These are phyloP conservation scores for Thryonomys swinderianus DNA, from an alignment of 2,113 vertebrate species.

Conservation along the genomic window DNA sequence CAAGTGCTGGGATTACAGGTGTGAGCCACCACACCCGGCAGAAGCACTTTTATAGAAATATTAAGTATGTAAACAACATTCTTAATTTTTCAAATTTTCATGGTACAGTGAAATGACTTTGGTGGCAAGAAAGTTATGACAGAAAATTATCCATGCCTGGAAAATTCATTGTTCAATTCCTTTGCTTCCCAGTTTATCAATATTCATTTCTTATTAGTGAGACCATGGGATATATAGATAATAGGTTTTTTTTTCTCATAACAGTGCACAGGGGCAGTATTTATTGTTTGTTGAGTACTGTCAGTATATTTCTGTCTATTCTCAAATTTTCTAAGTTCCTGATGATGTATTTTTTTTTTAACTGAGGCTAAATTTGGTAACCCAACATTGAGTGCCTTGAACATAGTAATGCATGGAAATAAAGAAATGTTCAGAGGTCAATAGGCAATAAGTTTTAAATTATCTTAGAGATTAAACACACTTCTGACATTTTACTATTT, in stretches of 20 bases:
- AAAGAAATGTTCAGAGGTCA: not conserved
- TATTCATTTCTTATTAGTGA: not conserved
- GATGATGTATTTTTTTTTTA: not conserved
- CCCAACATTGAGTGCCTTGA: not conserved
- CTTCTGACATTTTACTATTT: slow-evolving; percentile 10
- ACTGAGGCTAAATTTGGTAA: not conserved
- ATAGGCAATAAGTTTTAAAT: not conserved
- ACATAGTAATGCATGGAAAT: not conserved
- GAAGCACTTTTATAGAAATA: not conserved
- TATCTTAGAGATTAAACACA: not conserved
- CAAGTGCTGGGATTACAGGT: too few relatives aligned
- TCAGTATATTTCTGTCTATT: not conserved
- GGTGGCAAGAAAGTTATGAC: not conserved
- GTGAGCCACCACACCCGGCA: too few relatives aligned
- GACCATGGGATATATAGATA: not conserved
- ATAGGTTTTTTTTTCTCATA: not conserved
- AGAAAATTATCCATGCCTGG: not conserved
- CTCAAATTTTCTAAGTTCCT: not conserved
- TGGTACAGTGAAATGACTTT: not conserved
- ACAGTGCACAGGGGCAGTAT: not conserved
- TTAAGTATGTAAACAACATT: not conserved
- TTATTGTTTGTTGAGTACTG: not conserved
- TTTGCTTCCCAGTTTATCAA: not conserved
- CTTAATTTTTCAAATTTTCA: not conserved
- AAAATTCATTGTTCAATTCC: not conserved